phyloP scores from a whole-genome alignment of 2,888 invertebrate species.

The Xestobium rufovillosum region DNA sequence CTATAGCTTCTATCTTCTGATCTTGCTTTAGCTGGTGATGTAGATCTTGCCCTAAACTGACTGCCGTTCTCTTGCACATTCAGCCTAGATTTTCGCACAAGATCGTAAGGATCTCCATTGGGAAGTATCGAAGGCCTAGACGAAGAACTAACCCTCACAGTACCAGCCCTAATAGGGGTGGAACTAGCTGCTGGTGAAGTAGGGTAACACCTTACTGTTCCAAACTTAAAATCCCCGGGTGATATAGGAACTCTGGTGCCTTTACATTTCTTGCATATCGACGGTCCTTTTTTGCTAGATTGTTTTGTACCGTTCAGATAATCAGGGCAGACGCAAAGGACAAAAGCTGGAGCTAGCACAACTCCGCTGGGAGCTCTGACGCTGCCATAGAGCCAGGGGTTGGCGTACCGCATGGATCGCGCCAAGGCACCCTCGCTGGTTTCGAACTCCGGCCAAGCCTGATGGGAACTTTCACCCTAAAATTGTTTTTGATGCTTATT shows the following conservation, averaged over 20 bases:
- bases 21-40: conserved; percentile 37
- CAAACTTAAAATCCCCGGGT: conserved; percentile 50
- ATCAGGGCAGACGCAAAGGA: conserved; percentile 75
- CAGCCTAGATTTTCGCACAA: conserved; percentile 70
- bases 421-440: conserved; percentile 66
- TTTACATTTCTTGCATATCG: conserved; percentile 76
- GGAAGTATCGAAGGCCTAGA: conserved; percentile 59
- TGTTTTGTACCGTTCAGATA: conserved; percentile 70
- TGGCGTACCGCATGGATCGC: conserved; percentile 78
- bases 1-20: conserved; percentile 19
- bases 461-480: conserved; percentile 31
- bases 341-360: conserved; percentile 55
- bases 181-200: conserved; percentile 27
- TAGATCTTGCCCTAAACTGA: conserved; percentile 43
- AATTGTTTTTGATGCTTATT: too few species aligned
- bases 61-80: conserved; percentile 45
- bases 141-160: conserved; percentile 53
- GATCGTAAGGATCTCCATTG: conserved; percentile 69
- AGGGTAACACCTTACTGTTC: conserved; percentile 51
- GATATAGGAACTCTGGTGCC: conserved; percentile 69
- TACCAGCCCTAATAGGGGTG: conserved; percentile 51
- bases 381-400: conserved; percentile 80
- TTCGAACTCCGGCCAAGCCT: conserved; percentile 40
- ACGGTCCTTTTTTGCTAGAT: conserved; percentile 64
- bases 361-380: conserved; percentile 47